These are phyloP conservation scores for Oscheius onirici DNA, from an alignment of 2,888 invertebrate genomes.

Conservation along the genomic window DNA sequence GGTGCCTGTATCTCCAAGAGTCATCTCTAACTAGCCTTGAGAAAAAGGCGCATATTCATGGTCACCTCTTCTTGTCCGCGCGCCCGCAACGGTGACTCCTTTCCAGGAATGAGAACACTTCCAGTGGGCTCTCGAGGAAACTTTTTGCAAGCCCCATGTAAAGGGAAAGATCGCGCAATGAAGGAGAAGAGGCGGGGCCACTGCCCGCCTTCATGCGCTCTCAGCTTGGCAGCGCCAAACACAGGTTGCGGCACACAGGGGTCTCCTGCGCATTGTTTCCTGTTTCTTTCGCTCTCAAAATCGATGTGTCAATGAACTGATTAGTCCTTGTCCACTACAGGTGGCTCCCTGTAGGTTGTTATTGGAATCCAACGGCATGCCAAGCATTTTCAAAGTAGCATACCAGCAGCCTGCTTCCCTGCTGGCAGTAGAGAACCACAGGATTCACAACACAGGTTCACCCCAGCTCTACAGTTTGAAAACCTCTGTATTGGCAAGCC, in stretches of 20 bases:
- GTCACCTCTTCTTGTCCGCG: background rate
- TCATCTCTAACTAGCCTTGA: background rate
- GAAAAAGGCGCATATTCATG: background rate
- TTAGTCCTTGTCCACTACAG: too few relatives aligned
- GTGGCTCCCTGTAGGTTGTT: too few relatives aligned
- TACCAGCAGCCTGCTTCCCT: background rate
- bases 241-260: constrained; percentile 22
- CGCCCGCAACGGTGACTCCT: background rate
- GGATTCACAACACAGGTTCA: too few relatives aligned
- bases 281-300: constrained; percentile 22
- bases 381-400: too few relatives aligned
- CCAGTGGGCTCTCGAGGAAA: constrained; percentile 11
- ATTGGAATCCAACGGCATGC: too few relatives aligned
- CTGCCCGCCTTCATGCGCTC: constrained; percentile 21
- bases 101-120: background rate
- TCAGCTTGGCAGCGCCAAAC: constrained; percentile 30
- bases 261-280: constrained; percentile 29
- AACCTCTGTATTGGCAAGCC: too few relatives aligned
- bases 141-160: constrained; percentile 9
- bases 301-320: constrained; percentile 4
- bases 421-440: background rate
- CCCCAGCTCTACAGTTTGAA: too few relatives aligned
- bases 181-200: constrained; percentile 21
- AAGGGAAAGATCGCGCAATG: background rate
- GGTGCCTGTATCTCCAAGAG: too few relatives aligned